Percentiles rank a stretch among this genome's conserved stretches.
phyloP scores from a whole-genome alignment of 2,888 invertebrate species.

The Pherbina coryleti region DNA sequence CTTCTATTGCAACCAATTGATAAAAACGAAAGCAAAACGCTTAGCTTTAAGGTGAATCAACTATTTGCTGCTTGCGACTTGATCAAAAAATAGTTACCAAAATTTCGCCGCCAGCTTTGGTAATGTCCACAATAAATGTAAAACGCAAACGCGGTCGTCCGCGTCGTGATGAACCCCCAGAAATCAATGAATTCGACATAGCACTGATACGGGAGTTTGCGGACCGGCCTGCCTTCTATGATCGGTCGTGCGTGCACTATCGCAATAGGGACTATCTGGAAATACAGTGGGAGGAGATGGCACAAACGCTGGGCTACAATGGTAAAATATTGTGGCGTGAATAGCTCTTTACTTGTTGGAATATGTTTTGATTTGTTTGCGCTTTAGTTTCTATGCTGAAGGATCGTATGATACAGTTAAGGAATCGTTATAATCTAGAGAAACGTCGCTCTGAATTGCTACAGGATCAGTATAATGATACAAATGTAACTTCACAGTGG shows the following conservation, averaged over 20 bases:
- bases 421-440: constrained; percentile 61
- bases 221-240: constrained; percentile 57
- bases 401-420: constrained; percentile 59
- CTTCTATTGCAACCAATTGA: no score
- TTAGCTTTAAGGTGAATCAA: no score
- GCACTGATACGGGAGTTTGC: constrained; percentile 56
- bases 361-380: not conserved
- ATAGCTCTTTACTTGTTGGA: not conserved
- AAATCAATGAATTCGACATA: constrained; percentile 56
- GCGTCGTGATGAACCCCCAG: constrained; percentile 52
- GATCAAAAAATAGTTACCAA: no score
- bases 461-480: constrained; percentile 46
- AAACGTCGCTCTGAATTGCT: constrained; percentile 55
- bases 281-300: constrained; percentile 54
- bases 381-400: constrained; percentile 53
- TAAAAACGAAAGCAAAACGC: no score
- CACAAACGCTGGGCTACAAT: constrained; percentile 52
- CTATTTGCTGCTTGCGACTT: no score
- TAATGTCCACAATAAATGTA: constrained; percentile 35
- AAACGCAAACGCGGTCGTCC: constrained; percentile 58
- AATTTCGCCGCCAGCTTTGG: no score
- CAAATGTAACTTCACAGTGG: constrained; percentile 54
- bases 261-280: constrained; percentile 56
- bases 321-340: constrained; percentile 41
- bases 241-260: constrained; percentile 55